Evolutionary conservation across 2,113 vertebrate species (phyloP).

Genomic region (Oostethus manadensis): DNA sequence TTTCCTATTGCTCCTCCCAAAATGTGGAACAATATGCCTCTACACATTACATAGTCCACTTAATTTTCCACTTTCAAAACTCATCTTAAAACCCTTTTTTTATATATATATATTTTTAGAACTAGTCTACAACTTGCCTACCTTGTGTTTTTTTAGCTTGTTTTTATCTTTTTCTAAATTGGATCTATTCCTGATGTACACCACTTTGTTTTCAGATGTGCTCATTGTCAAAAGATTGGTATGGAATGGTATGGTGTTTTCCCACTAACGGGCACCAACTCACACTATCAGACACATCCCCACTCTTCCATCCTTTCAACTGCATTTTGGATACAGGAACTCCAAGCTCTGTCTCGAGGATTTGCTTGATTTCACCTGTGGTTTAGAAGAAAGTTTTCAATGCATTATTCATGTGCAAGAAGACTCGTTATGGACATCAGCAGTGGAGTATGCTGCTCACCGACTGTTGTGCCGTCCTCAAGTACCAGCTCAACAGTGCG

Average conservation of each 20-base stretch:
- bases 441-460: constrained; percentile 69
- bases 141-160: too few relatives aligned
- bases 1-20: too few relatives aligned
- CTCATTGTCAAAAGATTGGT: too few relatives aligned
- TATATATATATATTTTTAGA: too few relatives aligned
- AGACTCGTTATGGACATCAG: not conserved
- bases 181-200: too few relatives aligned
- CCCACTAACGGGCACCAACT: constrained; percentile 62
- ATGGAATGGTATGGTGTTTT: not conserved
- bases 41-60: too few relatives aligned
- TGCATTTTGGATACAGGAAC: constrained; percentile 95
- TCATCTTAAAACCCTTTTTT: too few relatives aligned
- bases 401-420: not conserved
- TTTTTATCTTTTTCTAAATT: too few relatives aligned
- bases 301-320: constrained; percentile 96
- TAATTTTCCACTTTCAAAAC: too few relatives aligned
- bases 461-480: constrained; percentile 90
- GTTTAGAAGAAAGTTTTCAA: constrained; percentile 8
- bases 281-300: constrained; percentile 92
- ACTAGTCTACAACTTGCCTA: too few relatives aligned
- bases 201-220: too few relatives aligned
- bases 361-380: constrained; percentile 90
- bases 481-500: constrained; percentile 90
- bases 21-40: too few relatives aligned
- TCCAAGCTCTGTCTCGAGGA: constrained; percentile 92